A percentile compares a stretch with the other conserved stretches of the same genome.
phyloP scores from a whole-genome alignment of 2,888 invertebrate species.

The Drosophila colorata region DNA sequence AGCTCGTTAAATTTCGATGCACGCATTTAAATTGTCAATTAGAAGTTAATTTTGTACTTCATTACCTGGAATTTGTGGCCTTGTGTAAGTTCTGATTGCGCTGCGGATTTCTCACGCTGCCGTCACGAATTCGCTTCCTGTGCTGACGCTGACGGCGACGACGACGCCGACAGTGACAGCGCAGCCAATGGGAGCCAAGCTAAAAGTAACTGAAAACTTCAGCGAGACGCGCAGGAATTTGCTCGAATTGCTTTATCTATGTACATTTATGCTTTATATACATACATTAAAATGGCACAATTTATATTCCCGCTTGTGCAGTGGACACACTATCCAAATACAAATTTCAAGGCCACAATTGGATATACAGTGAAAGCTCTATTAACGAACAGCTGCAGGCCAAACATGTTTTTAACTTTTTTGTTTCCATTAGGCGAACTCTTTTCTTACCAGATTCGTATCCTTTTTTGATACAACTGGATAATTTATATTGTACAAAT shows the following conservation, averaged over 20 bases:
- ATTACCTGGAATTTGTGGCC: conserved; percentile 37
- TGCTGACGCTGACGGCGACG: conserved; percentile 16
- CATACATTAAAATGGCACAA: background rate
- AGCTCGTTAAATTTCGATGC: conserved; percentile 24
- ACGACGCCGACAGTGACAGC: background rate
- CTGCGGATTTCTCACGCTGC: conserved; percentile 41
- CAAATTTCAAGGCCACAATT: background rate
- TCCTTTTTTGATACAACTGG: too few species aligned
- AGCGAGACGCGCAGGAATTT: conserved; percentile 25
- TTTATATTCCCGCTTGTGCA: background rate
- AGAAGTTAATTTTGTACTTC: conserved; percentile 1
- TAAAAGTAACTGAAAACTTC: conserved; percentile 29
- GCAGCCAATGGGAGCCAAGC: conserved; percentile 8
- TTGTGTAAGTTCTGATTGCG: conserved; percentile 19
- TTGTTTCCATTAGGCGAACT: too few species aligned
- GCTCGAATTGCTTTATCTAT: conserved; percentile 20
- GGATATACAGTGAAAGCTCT: background rate
- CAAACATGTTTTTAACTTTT: background rate
- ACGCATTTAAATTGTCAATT: conserved; percentile 42
- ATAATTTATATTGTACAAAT: background rate
- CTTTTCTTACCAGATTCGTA: too few species aligned
- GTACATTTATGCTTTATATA: conserved; percentile 3
- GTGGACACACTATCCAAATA: background rate
- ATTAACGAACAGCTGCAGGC: background rate
- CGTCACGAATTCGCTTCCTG: conserved; percentile 35